Base-by-base conservation (phyloP, 2,888 invertebrate species). In the Ctena decussata region DNA sequence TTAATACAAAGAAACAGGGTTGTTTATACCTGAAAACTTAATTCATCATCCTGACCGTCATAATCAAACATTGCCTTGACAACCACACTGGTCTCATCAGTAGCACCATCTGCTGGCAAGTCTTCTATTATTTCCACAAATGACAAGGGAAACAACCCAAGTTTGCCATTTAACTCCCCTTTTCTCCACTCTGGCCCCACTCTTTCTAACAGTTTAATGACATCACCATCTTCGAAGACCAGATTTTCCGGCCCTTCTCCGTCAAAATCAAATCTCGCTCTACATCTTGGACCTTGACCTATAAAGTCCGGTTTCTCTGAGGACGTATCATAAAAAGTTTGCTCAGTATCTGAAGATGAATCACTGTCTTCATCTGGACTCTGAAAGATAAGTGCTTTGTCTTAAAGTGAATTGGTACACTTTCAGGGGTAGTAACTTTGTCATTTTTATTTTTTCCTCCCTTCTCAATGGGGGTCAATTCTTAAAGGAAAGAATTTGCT, bases 101-200 rank as follows among this genome's bases (percentile, higher is more conserved):
- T 35, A 35, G 80, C 44, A 8, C 41, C 69, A 24, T 75, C 77
- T 73, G 78, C 39, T 24, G 93, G 92, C 18, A 94, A 77, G 80
- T 93, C 93, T 76, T 94, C 93, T 46, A 94, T 91, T 6, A 93
- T 87, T 70, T 96, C 96, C 0, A 96, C 96, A 93, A 95, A 96
- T 0, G 95, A 93, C 65, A 95, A 90, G 8, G 96, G 96, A 92
- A 96, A 96, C 89, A 96, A 95, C 15, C 96, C 95, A 21, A 85
- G 86, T 12, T 80, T 87, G 2, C 92, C 94, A 90, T 91, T 82
- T 21, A 93, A 78, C 78, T 94, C 91, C 53, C 95, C 95, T 77
- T 86, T 90, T 80, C 94, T 77, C 95, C 95, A 95, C 49, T 95
- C 95, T n/a, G 46, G 72, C 15, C 72, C 72, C 24, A 72, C 41